Percentiles rank a stretch among this genome's conserved stretches.
Conservation (phyloP, 2,113 vertebrate species). For the Cynocephalus volans region DNA sequence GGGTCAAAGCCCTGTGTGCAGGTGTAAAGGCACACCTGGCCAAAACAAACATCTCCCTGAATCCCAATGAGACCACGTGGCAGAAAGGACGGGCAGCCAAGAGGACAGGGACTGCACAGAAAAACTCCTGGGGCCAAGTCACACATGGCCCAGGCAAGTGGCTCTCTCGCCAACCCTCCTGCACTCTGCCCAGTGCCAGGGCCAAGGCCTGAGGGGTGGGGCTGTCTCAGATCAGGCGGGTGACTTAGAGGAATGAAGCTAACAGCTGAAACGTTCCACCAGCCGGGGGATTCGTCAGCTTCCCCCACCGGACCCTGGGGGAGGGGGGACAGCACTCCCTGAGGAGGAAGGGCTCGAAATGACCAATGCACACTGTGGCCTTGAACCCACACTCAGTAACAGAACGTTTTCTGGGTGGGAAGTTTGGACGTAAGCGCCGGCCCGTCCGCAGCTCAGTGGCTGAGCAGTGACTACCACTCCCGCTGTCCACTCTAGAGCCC, state of each 20-base stretch:
- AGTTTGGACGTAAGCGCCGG: too few species aligned
- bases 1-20: background rate
- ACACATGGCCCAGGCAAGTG: background rate
- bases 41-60: background rate
- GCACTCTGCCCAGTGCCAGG: background rate
- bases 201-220: background rate
- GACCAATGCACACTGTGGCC: background rate
- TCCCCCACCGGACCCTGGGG: background rate
- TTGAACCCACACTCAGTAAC: background rate
- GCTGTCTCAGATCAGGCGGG: background rate
- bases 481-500: too few species aligned
- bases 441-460: too few species aligned
- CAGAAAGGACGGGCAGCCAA: background rate
- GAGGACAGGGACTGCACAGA: background rate
- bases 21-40: background rate
- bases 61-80: background rate
- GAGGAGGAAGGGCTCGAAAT: background rate
- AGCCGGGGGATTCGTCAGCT: background rate
- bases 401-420: background rate
- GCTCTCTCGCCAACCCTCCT: background rate
- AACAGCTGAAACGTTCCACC: background rate
- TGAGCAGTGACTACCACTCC: too few species aligned
- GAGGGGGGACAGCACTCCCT: too few species aligned
- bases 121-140: too few species aligned
- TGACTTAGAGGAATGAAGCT: background rate